These are phyloP conservation scores for Helicoverpa assulta DNA, from an alignment of 2,888 invertebrate genomes.

Conservation along the genomic window DNA sequence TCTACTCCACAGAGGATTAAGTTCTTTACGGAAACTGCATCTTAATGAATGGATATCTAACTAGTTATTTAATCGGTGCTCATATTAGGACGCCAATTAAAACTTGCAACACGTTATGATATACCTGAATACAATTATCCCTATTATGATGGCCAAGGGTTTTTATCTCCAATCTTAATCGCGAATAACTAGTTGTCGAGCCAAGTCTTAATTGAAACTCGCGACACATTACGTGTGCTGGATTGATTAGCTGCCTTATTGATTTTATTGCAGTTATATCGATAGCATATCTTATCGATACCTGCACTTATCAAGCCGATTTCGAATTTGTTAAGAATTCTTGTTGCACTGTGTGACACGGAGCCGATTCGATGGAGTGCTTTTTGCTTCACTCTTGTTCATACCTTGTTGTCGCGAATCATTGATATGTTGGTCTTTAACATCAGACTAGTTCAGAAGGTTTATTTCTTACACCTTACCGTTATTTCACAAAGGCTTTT, in stretches of 20 bases:
- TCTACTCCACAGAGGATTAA: constrained; percentile 32
- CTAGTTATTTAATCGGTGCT: constrained; percentile 27
- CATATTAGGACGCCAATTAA: constrained; percentile 50
- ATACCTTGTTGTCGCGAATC: constrained; percentile 21
- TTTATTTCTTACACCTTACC: not conserved
- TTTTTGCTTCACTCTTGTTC: constrained; percentile 32
- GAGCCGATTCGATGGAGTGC: constrained; percentile 11
- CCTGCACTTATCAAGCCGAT: constrained; percentile 47
- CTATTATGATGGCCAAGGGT: constrained; percentile 57
- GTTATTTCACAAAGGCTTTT: constrained; percentile 5
- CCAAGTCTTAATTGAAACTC: constrained; percentile 60
- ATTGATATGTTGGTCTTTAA: constrained; percentile 13
- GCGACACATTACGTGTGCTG: constrained; percentile 58
- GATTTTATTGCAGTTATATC: constrained; percentile 59
- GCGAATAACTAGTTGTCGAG: constrained; percentile 51
- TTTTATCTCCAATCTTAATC: constrained; percentile 59
- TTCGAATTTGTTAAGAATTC: constrained; percentile 58
- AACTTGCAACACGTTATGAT: constrained; percentile 53
- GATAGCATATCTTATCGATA: constrained; percentile 50
- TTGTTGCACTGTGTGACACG: constrained; percentile 31
- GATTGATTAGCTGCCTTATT: constrained; percentile 59
- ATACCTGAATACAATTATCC: constrained; percentile 59
- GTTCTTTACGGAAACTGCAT: constrained; percentile 38
- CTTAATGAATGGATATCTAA: constrained; percentile 45
- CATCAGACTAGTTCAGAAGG: not conserved